These are phyloP conservation scores for Scolopax rusticola DNA, from an alignment of 2,797 vertebrate genomes.

Conservation along the genomic window DNA sequence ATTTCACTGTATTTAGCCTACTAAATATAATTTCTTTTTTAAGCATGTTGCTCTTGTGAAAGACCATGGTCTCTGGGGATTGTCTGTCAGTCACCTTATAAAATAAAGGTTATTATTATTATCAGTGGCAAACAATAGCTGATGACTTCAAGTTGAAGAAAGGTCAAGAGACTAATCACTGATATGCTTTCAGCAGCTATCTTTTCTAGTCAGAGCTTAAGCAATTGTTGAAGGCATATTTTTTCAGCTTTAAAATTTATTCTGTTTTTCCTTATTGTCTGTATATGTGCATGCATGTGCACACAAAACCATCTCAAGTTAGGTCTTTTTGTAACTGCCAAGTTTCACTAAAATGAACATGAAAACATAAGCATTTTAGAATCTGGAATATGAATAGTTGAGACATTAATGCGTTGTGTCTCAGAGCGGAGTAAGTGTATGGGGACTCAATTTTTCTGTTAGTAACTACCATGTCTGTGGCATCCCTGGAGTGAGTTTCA, in stretches of 20 bases:
- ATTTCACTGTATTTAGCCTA: constrained; percentile 16
- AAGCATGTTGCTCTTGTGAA: constrained; percentile 30
- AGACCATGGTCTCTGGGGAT: neutral
- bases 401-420: neutral
- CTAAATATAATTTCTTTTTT: constrained; percentile 22
- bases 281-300: neutral
- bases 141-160: constrained; percentile 53
- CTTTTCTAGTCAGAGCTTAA: constrained; percentile 41
- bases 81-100: constrained; percentile 53
- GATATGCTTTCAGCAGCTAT: constrained; percentile 49
- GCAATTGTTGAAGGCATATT: neutral
- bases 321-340: neutral
- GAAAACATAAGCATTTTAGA: neutral
- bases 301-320: neutral
- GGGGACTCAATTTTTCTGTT: neutral
- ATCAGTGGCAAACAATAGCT: constrained; percentile 30
- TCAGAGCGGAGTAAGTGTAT: neutral
- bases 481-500: neutral
- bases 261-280: neutral
- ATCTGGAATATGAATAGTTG: neutral
- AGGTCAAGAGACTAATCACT: constrained; percentile 67
- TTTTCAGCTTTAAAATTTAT: constrained; percentile 22
- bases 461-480: neutral
- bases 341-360: neutral
- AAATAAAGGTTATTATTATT: constrained; percentile 71